Base-by-base conservation (phyloP, 2,888 invertebrate genomes). In the Orchesella flavescens region DNA sequence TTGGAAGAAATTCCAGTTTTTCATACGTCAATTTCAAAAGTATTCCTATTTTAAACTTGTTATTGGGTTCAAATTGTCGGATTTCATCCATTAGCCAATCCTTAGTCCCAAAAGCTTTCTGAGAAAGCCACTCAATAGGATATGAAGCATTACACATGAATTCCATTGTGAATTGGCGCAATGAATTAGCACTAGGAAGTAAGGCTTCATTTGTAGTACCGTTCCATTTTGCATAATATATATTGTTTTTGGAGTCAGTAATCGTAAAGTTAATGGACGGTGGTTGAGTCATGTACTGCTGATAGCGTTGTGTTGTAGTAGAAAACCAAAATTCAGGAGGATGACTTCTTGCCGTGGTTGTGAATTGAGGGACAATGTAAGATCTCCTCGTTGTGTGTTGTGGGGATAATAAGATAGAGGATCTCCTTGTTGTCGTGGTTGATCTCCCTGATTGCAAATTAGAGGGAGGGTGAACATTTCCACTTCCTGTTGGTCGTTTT, bases 71-170 rank as follows among this genome's bases (percentile, higher is more conserved):
- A 21, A 69, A 78, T 19, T 74, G 19, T 1, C 75, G 34, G 9
- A 53, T 15, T 59, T 76, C 75, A 34, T 76, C 49, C 1, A 65
- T n/a, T 4, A 53, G 34, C 65, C 75, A 76, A 1, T 63, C 34
- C 5, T 24, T 65, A 12, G 55, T 46, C 10, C 57, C 76, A 65
- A 55, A 61, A 4, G 53, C 19, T 21, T 55, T 17, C n/a, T 24
- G 23, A 57, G 53, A 79, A 13, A 84, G 53, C 79, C 78, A 80
- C 53, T 84, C 84, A 9, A 84, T 43, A 0, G 84, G 84, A 79
- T 75, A 84, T 0, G 84, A 61, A 12, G 79, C 80, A 65, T 80
- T 80, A 23, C 84, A 84, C 21, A 55, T 53, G 53, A 84, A 73
- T 1, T 17, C 21, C 1, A 83, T 9, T 5, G 69, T 43, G 7